These are phyloP conservation scores for Hydriomena furcata DNA, from an alignment of 2,888 invertebrate genomes.

Conservation along the genomic window DNA sequence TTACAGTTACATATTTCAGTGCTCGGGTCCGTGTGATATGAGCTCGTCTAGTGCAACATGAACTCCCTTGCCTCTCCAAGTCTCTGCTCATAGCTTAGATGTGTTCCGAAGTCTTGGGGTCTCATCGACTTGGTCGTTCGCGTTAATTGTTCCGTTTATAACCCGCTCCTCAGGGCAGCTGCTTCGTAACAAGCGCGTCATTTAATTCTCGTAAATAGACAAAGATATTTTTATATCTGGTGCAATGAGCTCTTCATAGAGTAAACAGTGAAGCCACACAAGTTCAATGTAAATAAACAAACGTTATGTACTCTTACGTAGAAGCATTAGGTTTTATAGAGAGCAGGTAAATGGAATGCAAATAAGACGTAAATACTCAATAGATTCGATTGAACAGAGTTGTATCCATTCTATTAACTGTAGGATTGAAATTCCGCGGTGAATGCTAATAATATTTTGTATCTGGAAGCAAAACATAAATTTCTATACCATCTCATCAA, in stretches of 20 bases:
- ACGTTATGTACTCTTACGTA: conserved; percentile 40
- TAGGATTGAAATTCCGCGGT: background rate
- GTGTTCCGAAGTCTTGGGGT: conserved; percentile 31
- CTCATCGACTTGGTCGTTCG: conserved; percentile 55
- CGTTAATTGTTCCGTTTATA: conserved; percentile 80
- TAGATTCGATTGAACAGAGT: no score
- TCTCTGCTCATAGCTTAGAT: conserved; percentile 35
- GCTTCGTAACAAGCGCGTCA: conserved; percentile 74
- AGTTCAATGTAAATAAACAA: conserved; percentile 75
- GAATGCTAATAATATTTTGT: background rate
- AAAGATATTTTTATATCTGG: conserved; percentile 81
- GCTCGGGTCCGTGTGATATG: conserved; percentile 61
- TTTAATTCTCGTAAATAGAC: conserved; percentile 81
- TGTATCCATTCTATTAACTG: background rate
- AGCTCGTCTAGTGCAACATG: conserved; percentile 51
- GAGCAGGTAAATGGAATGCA: conserved; percentile 27
- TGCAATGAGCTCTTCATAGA: conserved; percentile 66
- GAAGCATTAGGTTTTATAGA: conserved; percentile 21
- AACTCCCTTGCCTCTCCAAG: conserved; percentile 42
- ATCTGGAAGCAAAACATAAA: background rate
- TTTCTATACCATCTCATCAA: no score
- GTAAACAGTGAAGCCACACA: conserved; percentile 71
- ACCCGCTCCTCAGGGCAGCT: conserved; percentile 77
- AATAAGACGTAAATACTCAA: conserved; percentile 27
- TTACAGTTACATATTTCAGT: conserved; percentile 76